Conservation (phyloP, 2,113 vertebrate genomes). For the Sprattus sprattus region DNA sequence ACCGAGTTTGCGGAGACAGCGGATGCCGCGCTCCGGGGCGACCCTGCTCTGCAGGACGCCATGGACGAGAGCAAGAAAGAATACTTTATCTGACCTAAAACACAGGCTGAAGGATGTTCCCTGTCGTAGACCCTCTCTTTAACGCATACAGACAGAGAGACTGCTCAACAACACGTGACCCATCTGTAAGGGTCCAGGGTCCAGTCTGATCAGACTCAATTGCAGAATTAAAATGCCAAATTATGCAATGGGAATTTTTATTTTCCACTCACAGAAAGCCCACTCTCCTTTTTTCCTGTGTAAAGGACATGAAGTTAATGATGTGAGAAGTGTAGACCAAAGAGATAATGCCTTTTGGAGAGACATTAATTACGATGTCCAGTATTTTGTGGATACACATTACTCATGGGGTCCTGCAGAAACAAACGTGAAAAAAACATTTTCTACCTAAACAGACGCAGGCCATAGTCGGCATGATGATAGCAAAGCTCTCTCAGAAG, state of each 20-base stretch:
- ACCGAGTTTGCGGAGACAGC: constrained; percentile 81
- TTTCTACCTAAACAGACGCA: constrained; percentile 1
- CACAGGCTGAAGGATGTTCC: constrained; percentile 2
- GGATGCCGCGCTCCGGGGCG: constrained; percentile 74
- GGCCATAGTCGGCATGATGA: background rate
- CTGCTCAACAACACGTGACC: background rate
- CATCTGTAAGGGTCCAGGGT: background rate
- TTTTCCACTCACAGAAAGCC: background rate
- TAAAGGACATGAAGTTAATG: constrained; percentile 16
- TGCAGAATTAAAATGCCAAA: constrained; percentile 5
- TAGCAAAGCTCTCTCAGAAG: background rate
- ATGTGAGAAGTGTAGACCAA: constrained; percentile 14
- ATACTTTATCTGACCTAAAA: constrained; percentile 81
- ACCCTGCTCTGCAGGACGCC: constrained; percentile 75
- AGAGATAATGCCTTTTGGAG: constrained; percentile 18
- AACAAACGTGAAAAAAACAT: background rate
- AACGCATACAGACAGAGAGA: background rate
- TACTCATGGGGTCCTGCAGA: constrained; percentile 5
- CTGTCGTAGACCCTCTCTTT: background rate
- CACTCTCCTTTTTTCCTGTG: background rate
- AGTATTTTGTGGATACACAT: constrained; percentile 8
- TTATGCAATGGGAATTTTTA: background rate
- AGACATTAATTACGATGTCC: constrained; percentile 18
- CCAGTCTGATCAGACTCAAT: background rate
- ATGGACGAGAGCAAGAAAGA: constrained; percentile 82